A percentile compares a stretch with the other conserved stretches of the same genome.
Evolutionary conservation across 2,113 vertebrate species (phyloP).

Genomic region (Corythornis vintsioides): DNA sequence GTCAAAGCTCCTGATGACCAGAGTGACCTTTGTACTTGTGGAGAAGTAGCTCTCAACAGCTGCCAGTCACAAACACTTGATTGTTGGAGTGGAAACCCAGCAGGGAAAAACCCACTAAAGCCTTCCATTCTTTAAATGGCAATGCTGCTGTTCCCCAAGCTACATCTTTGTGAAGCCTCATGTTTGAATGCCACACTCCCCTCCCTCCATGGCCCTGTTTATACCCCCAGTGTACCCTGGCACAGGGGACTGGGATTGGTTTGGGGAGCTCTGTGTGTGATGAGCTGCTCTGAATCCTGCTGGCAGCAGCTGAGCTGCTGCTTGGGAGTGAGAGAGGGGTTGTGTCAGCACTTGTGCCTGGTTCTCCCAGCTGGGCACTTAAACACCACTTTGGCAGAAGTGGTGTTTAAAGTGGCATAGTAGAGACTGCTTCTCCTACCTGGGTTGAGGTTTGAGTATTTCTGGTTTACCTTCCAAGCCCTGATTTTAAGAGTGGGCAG

Average conservation of each 20-base stretch:
- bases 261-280: background rate
- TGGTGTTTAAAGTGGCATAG: background rate
- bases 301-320: background rate
- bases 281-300: background rate
- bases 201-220: background rate
- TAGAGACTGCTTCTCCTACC: background rate
- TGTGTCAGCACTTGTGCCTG: rapidly evolving
- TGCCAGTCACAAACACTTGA: background rate
- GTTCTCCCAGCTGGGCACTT: background rate
- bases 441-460: background rate
- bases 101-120: background rate
- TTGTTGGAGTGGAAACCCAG: background rate
- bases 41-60: background rate
- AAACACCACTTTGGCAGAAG: background rate
- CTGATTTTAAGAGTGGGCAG: background rate
- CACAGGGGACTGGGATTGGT: rapidly evolving
- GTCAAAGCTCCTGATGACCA: background rate
- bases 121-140: background rate
- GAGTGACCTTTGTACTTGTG: background rate
- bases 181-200: rapidly evolving
- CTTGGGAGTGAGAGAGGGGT: background rate
- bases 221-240: background rate
- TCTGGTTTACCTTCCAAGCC: background rate
- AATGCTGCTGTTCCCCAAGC: background rate
- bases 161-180: background rate